Base-by-base conservation (phyloP, 2,888 invertebrate species). In the Cyrtodaria siliqua region DNA sequence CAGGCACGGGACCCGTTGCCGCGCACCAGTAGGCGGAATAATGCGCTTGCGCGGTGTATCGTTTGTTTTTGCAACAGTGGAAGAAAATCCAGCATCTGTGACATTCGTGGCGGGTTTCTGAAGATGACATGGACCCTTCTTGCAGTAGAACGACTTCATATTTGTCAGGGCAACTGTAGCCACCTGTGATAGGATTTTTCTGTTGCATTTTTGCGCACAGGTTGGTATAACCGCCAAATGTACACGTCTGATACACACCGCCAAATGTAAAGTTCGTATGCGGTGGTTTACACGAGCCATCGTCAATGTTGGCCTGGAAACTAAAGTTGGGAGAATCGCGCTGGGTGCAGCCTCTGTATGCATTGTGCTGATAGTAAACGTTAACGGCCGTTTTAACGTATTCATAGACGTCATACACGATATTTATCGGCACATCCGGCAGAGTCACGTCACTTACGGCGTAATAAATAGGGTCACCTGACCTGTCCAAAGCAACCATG, bases 191-290 rank as follows among this genome's bases (percentile, higher is more conserved):
- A 0, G 88, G 89, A 60, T 90, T 89, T 12, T 79, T 79, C 66
- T 86, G 85, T 23, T 23, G 40, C 16, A 82, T 52, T 12, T 42
- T 49, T 16, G 27, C 9, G 44, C 78, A 81, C 0, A 78, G 62
- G 27, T 78, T 50, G 0, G 50, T 44, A 55, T 76, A 68, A 0
- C 82, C 83, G 0, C 59, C 23, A 47, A 76, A 67, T 12, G n/a
- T 16, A 53, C 88, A 89, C 0, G 77, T 77, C 72, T 88, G 89
- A 57, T 80, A 90, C 3, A 87, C 80, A 2, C 91, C 91, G 9
- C 91, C 91, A 63, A 90, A 90, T 6, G 88, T 88, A 33, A 86
- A 81, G 63, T 88, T 89, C 24, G 86, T 86, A 6, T 79, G 72
- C 0, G 85, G 75, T 23, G 82, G 67, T 26, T 77, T 49, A 47